Conservation (phyloP, 2,797 vertebrate species). For the Phrynocephalus forsythii region DNA sequence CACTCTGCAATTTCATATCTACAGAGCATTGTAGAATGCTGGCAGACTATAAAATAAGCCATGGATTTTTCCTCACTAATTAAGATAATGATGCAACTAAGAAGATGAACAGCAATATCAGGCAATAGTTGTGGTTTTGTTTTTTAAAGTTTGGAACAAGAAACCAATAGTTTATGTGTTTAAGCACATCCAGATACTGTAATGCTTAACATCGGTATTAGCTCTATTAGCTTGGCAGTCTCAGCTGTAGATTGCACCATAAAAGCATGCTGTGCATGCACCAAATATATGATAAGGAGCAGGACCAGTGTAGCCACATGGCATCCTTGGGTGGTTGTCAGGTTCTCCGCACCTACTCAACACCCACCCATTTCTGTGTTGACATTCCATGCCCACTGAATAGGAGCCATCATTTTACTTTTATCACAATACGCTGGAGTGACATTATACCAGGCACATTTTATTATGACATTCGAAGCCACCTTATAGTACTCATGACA, state of each 20-base stretch:
- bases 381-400: too few relatives aligned
- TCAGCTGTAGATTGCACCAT: slow-evolving; percentile 56
- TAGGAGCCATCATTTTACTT: neutral
- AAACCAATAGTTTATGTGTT: neutral
- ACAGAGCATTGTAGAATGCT: slow-evolving; percentile 53
- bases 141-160: slow-evolving; percentile 58
- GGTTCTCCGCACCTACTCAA: neutral
- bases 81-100: slow-evolving; percentile 70
- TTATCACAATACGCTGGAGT: neutral
- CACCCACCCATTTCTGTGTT: neutral
- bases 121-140: slow-evolving; percentile 41
- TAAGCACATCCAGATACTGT: neutral
- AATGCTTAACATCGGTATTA: neutral
- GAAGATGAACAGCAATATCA: slow-evolving; percentile 64
- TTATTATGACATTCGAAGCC: neutral
- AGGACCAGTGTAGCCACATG: neutral
- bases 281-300: neutral
- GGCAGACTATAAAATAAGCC: slow-evolving; percentile 65
- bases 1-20: slow-evolving; percentile 52
- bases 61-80: slow-evolving; percentile 66
- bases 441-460: neutral
- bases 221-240: neutral
- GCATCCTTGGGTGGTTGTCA: neutral
- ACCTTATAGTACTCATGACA: neutral
- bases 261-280: slow-evolving; percentile 45